phyloP scores from a whole-genome alignment of 2,888 invertebrate genomes.

The Drosophila macrospina region DNA sequence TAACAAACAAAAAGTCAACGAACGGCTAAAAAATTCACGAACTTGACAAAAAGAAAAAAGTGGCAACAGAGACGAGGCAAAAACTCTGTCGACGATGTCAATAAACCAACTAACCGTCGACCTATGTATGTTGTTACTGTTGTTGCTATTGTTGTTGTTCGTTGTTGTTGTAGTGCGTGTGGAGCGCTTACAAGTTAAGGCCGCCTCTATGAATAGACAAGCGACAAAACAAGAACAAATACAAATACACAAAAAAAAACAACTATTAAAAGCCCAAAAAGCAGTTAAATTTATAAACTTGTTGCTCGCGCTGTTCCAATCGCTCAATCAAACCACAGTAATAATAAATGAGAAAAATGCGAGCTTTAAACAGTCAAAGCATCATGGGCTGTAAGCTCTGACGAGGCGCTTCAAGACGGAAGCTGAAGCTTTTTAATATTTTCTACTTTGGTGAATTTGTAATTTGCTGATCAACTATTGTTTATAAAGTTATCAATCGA shows the following conservation, averaged over 20 bases:
- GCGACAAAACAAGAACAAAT: slow-evolving; percentile 4
- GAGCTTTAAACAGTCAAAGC: background rate
- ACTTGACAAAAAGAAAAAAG: slow-evolving; percentile 70
- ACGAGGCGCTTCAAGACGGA: slow-evolving; percentile 1
- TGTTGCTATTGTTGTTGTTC: slow-evolving; percentile 10
- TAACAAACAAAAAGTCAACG: slow-evolving; percentile 76
- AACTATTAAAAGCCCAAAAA: slow-evolving; percentile 20
- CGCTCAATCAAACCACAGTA: slow-evolving; percentile 12
- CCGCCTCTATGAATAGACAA: slow-evolving; percentile 21
- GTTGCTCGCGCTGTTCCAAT: slow-evolving; percentile 11
- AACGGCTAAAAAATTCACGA: slow-evolving; percentile 81
- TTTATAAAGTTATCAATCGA: no score
- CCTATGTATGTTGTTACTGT: slow-evolving; percentile 18
- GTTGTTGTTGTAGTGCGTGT: slow-evolving; percentile 27
- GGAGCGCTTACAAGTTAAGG: slow-evolving; percentile 10
- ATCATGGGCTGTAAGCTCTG: slow-evolving; percentile 4
- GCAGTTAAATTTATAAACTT: slow-evolving; percentile 14
- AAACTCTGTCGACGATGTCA: slow-evolving; percentile 65
- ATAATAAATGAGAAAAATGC: slow-evolving; percentile 2
- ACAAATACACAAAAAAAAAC: background rate
- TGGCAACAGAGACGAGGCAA: slow-evolving; percentile 39
- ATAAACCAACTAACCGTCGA: slow-evolving; percentile 72
- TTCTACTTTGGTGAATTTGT: no score
- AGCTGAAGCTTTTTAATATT: background rate
- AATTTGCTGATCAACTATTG: no score